phyloP scores from a whole-genome alignment of 2,113 vertebrate species.

The Oreotrochilus melanogaster region DNA sequence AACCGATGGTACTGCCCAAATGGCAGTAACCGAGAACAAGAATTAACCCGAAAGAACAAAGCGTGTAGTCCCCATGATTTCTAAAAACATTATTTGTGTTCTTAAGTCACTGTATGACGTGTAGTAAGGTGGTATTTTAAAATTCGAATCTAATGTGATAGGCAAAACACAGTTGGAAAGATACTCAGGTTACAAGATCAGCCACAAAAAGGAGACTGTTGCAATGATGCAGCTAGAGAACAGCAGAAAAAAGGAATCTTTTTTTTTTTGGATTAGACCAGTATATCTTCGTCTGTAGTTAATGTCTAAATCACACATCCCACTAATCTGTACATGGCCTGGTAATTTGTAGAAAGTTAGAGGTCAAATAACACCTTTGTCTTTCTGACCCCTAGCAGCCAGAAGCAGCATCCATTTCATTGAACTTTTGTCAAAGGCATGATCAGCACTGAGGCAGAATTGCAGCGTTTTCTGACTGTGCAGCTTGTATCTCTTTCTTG shows the following conservation, averaged over 20 bases:
- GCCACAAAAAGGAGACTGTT: neutral
- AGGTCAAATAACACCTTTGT: neutral
- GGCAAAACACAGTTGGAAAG: rapidly evolving
- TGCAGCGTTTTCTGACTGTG: neutral
- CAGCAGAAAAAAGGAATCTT: neutral
- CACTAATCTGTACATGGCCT: neutral
- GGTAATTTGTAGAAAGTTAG: neutral
- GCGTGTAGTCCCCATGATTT: rapidly evolving
- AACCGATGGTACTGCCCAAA: neutral
- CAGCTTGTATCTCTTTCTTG: neutral
- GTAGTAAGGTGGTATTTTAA: rapidly evolving
- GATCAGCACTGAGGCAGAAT: neutral
- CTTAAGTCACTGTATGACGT: rapidly evolving
- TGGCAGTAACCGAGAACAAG: neutral
- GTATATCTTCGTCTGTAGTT: neutral
- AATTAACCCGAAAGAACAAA: neutral
- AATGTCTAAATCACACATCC: neutral
- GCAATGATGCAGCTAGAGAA: neutral
- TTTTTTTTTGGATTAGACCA: neutral
- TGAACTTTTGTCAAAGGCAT: neutral
- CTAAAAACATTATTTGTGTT: neutral
- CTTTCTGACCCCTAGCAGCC: neutral
- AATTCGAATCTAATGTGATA: too few relatives aligned
- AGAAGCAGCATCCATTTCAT: neutral
- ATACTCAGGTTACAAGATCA: neutral